Base-by-base conservation (phyloP, 2,888 invertebrate genomes). In the Agrochola lychnidis region DNA sequence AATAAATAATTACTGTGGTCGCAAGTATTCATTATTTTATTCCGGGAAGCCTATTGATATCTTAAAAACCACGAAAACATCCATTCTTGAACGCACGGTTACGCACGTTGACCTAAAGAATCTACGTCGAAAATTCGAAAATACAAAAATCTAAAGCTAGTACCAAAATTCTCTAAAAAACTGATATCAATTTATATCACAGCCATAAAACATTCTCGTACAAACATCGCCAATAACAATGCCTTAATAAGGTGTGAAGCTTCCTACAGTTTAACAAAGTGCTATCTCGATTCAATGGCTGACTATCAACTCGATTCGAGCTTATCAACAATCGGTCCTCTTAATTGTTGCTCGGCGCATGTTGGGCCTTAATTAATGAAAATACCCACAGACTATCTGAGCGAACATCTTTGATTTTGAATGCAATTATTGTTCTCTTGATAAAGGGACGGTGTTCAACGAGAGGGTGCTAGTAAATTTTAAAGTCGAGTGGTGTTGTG, bases 331-430 rank as follows among this genome's bases (percentile, higher is more conserved):
- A 96, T 96, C 96, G 91, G 89, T 92, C 93, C 92, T 93, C 94
- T 95, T 96, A 95, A 96, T 96, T 96, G 96, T 96, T 92, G 91
- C 92, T 88, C 86, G 88, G 94, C 90, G 95, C 96, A 95, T 96
- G 96, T 96, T 90, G 91, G 91, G 73, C 90, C 92, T 96, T 96
- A 96, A 96, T 96, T 96, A 96, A 95, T 94, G 95, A 95, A 95
- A 95, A 96, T 96, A 94, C 94, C 90, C 93, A 87, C 89, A 88
- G 90, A 89, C 90, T 96, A 96, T 96, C 96, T 89, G 90, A 83
- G 90, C 89, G 90, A 89, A 91, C 92, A 96, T 96, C 96, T 96
- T 94, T 95, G 96, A 96, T 96, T 96, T 96, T 95, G 94, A 95
- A 96, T 96, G 95, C 96, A 96, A 95, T 96, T 96, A 95, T 96